Conservation (phyloP, 2,888 invertebrate genomes). For the Mechanitis mazaeus region DNA sequence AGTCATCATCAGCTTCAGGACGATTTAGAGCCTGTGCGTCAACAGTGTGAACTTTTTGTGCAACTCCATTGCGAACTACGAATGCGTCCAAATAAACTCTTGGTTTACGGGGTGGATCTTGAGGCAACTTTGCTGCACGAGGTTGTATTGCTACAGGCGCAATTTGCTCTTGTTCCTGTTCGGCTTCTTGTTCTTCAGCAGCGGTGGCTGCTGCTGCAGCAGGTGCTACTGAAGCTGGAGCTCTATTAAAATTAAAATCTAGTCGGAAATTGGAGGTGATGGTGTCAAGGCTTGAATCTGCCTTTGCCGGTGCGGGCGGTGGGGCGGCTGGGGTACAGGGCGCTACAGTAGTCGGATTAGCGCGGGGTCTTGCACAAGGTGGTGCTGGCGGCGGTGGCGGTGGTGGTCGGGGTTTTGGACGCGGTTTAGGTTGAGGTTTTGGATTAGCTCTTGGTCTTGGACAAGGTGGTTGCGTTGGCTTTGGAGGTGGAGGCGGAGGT, state of each 20-base stretch:
- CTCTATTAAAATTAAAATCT: constrained; percentile 62
- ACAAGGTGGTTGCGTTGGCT: constrained; percentile 38
- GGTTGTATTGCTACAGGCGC: constrained; percentile 55
- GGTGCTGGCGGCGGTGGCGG: constrained; percentile 49
- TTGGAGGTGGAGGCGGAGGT: constrained; percentile 35
- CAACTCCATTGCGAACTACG: constrained; percentile 63
- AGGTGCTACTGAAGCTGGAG: constrained; percentile 43
- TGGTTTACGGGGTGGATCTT: constrained; percentile 48
- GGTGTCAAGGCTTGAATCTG: constrained; percentile 51
- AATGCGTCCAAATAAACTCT: constrained; percentile 70
- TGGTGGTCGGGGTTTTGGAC: constrained; percentile 39
- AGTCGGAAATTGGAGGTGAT: constrained; percentile 62
- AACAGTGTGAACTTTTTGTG: constrained; percentile 55
- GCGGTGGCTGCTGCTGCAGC: constrained; percentile 34
- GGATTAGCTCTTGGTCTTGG: constrained; percentile 37
- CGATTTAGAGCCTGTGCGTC: constrained; percentile 49
- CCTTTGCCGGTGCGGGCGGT: constrained; percentile 44
- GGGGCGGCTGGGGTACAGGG: constrained; percentile 48
- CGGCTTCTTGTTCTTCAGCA: constrained; percentile 28
- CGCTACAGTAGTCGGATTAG: constrained; percentile 56
- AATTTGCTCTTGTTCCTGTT: constrained; percentile 34
- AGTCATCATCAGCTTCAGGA: constrained; percentile 49
- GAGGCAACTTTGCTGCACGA: constrained; percentile 57
- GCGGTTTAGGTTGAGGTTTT: constrained; percentile 35
- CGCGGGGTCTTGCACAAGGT: constrained; percentile 55